Conservation (phyloP, 2,797 vertebrate species). For the Margarornis squamiger region DNA sequence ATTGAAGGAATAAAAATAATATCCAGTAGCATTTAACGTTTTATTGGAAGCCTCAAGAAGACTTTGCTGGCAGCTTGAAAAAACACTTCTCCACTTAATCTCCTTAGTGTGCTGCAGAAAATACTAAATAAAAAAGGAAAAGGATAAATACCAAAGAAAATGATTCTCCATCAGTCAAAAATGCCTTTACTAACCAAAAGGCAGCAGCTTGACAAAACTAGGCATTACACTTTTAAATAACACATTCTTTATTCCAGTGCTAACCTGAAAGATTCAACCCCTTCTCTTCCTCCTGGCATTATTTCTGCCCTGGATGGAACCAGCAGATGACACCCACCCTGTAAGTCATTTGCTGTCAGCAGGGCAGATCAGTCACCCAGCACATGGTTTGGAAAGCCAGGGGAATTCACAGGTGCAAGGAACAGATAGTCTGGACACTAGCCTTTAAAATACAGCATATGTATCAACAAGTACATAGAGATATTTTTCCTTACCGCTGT, state of each 20-base stretch:
- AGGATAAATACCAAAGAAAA: not conserved
- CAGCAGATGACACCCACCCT: not conserved
- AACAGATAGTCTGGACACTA: not conserved
- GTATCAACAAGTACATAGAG: not conserved
- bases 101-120: not conserved
- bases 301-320: not conserved
- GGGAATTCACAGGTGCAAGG: not conserved
- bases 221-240: not conserved
- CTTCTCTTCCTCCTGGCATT: not conserved
- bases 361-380: not conserved
- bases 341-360: not conserved
- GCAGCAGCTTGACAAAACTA: not conserved
- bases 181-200: not conserved
- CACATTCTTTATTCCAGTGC: not conserved
- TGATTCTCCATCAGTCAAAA: not conserved
- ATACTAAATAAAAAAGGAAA: not conserved
- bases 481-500: not conserved
- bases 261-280: not conserved
- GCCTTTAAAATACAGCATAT: not conserved
- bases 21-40: not conserved
- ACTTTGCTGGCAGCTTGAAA: not conserved
- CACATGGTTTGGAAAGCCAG: not conserved
- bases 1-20: not conserved
- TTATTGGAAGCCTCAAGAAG: not conserved
- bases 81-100: not conserved